phyloP scores from a whole-genome alignment of 2,113 vertebrate genomes.

The Amphiprion ocellaris region DNA sequence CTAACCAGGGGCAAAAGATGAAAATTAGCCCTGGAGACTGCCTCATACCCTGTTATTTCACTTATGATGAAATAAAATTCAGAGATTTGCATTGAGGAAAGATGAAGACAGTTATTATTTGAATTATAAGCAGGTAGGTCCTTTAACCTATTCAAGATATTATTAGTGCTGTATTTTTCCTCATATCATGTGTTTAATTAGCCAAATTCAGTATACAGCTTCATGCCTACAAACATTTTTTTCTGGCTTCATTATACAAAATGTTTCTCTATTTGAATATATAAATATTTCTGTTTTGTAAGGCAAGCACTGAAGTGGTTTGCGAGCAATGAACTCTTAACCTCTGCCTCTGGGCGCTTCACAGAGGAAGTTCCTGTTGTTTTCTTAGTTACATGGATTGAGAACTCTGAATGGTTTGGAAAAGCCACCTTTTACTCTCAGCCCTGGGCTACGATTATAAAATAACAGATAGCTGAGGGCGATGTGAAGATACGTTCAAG shows the following conservation, averaged over 20 bases:
- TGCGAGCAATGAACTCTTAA: slow-evolving; percentile 65
- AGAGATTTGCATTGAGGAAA: too few relatives aligned
- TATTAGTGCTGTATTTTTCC: not conserved
- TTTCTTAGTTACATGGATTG: slow-evolving; percentile 67
- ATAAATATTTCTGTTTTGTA: slow-evolving; percentile 31
- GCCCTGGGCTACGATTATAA: slow-evolving; percentile 64
- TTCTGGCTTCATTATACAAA: slow-evolving; percentile 4
- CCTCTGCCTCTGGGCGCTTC: slow-evolving; percentile 69
- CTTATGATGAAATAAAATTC: too few relatives aligned
- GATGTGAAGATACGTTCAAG: slow-evolving; percentile 33
- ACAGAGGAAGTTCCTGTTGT: slow-evolving; percentile 74
- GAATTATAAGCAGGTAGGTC: too few relatives aligned
- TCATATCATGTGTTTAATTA: not conserved
- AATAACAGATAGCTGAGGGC: slow-evolving; percentile 60
- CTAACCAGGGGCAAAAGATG: too few relatives aligned
- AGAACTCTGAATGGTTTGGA: slow-evolving; percentile 61
- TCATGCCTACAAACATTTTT: not conserved
- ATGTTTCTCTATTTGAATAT: slow-evolving; percentile 13
- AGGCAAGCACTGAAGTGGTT: slow-evolving; percentile 21
- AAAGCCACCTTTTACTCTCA: slow-evolving; percentile 58
- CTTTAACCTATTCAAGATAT: too few relatives aligned
- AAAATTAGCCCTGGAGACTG: too few relatives aligned
- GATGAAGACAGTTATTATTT: too few relatives aligned
- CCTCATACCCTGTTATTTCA: too few relatives aligned
- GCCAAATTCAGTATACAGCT: not conserved